Base-by-base conservation (phyloP, 1,140 invertebrate genomes). In the Lepeophtheirus salmonis region DNA sequence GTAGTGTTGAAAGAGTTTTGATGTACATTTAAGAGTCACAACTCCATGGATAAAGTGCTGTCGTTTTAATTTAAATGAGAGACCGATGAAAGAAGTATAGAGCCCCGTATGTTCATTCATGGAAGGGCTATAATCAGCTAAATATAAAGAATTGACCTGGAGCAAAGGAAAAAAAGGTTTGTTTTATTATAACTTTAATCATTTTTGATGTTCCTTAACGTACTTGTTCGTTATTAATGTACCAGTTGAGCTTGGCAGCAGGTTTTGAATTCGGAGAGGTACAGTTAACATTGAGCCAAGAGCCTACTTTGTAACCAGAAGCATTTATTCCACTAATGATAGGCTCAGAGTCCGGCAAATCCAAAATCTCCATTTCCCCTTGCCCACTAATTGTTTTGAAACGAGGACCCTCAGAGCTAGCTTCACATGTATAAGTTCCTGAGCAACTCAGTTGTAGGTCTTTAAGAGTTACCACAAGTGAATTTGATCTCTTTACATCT, bases 201-300 rank as follows among this genome's bases (percentile, higher is more conserved):
- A n/a, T n/a, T n/a, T n/a, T n/a, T 41, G 30, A 10, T 41, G 30
- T 41, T 41, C 30, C 30, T n/a, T 41, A n/a, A n/a, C 30, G 6
- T n/a, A 41, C 30, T n/a, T 83, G 81, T 68, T 81, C 77, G 63
- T 80, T 80, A 71, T 88, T 87, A 67, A 87, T 80, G 64, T 84
- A 76, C 84, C 84, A 87, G 55, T 82, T 83, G 67, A 88, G 78
- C 66, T 84, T 78, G 3, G 84, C 83, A 17, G 82, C 78, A 20
- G 84, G 84, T 63, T 77, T 74, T 1, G 83, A 80, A 0, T 79
- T 76, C 18, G 79, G 77, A 41, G 83, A 84, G 61, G 82, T 82
- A 68, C 84, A 86, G 63, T 83, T 81, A 3, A 83, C 83, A 67
- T 84, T 79, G 56, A 87, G 69, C 64, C 74, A 75, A 64, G 86